These are phyloP conservation scores for Agrenia bidenticulata DNA, from an alignment of 2,888 invertebrate genomes.

Conservation along the genomic window DNA sequence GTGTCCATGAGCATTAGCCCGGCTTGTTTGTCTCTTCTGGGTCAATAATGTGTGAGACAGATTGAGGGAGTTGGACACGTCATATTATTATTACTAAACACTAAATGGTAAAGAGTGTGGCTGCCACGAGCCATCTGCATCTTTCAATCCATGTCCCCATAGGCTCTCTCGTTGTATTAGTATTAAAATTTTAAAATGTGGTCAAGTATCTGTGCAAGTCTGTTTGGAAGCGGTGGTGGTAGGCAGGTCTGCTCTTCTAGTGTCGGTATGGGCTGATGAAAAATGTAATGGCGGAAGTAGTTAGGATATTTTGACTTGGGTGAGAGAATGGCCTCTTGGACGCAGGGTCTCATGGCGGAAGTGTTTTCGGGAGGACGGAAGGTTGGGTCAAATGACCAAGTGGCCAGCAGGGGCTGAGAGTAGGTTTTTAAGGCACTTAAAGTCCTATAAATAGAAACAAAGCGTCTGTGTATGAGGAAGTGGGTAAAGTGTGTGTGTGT, in stretches of 20 bases:
- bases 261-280: no score
- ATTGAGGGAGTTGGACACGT: constrained; percentile 25
- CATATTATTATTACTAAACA: neutral
- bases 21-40: constrained; percentile 29
- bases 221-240: neutral
- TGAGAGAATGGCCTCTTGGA: constrained; percentile 25
- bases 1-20: constrained; percentile 26
- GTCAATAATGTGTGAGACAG: constrained; percentile 41
- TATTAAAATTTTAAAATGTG: no score
- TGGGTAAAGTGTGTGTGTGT: neutral
- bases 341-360: constrained; percentile 18
- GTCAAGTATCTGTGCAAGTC: neutral
- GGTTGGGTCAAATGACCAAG: constrained; percentile 37
- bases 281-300: no score
- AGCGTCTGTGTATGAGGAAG: neutral
- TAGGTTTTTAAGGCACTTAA: constrained; percentile 5
- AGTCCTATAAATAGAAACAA: neutral
- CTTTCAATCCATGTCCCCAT: neutral
- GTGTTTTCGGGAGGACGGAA: constrained; percentile 9
- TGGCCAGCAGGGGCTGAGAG: constrained; percentile 29
- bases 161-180: no score
- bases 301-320: constrained; percentile 8
- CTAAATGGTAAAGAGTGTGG: constrained; percentile 12
- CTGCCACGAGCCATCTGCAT: constrained; percentile 43
- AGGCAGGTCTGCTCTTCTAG: no score